phyloP scores from a whole-genome alignment of 2,888 invertebrate genomes.

The Teleiodes luculella region DNA sequence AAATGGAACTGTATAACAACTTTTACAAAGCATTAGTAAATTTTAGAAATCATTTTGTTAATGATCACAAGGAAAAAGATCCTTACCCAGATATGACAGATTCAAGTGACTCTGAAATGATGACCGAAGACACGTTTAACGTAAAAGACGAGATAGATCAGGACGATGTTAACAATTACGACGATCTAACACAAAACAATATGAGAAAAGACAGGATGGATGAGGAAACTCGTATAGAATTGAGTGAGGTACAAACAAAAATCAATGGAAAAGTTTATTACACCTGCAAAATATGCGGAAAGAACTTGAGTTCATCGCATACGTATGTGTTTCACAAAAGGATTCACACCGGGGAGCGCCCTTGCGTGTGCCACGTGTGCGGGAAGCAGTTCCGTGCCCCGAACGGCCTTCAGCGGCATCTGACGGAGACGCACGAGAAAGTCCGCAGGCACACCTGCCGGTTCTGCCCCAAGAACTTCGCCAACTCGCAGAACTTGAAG shows the following conservation, averaged over 20 bases:
- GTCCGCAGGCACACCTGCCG: slow-evolving; percentile 79
- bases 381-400: slow-evolving; percentile 83
- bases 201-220: slow-evolving; percentile 57
- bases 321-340: slow-evolving; percentile 81
- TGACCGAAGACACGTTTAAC: slow-evolving; percentile 2
- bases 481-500: slow-evolving; percentile 79
- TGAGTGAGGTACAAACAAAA: slow-evolving; percentile 49
- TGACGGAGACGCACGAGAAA: slow-evolving; percentile 81
- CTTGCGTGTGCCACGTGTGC: slow-evolving; percentile 82
- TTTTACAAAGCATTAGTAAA: slow-evolving; percentile 53
- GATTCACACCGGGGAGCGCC: slow-evolving; percentile 82
- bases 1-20: slow-evolving; percentile 34
- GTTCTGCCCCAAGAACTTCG: slow-evolving; percentile 76
- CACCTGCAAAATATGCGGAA: slow-evolving; percentile 78
- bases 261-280: slow-evolving; percentile 76
- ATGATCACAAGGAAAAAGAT: slow-evolving; percentile 31
- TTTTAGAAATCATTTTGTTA: slow-evolving; percentile 52
- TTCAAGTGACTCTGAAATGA: slow-evolving; percentile 38
- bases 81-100: slow-evolving; percentile 41
- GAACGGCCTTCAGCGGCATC: slow-evolving; percentile 80
- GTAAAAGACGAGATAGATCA: slow-evolving; percentile 17
- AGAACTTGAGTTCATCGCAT: slow-evolving; percentile 79
- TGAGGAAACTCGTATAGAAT: slow-evolving; percentile 49
- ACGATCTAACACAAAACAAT: slow-evolving; percentile 58
- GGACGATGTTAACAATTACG: slow-evolving; percentile 39